Conservation (phyloP, 2,888 invertebrate species). For the Chloromyia formosa region DNA sequence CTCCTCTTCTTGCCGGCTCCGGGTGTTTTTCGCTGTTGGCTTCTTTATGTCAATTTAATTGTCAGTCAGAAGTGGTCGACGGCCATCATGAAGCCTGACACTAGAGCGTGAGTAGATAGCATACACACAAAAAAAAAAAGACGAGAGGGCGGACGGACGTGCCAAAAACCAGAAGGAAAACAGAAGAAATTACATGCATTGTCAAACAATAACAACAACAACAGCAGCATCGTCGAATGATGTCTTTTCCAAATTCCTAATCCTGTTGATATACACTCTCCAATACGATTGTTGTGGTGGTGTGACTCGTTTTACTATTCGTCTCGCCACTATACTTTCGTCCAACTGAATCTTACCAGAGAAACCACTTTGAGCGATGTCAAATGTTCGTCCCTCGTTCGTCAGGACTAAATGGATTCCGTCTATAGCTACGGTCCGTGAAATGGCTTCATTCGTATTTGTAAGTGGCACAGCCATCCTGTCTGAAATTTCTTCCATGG, state of each 20-base stretch:
- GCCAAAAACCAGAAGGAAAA: neutral
- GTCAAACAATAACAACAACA: slow-evolving; percentile 19
- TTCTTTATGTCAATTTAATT: slow-evolving; percentile 48
- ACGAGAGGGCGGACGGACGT: neutral
- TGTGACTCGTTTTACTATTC: slow-evolving; percentile 10
- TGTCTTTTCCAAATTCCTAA: slow-evolving; percentile 32
- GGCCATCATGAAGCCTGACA: slow-evolving; percentile 35
- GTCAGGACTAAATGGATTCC: slow-evolving; percentile 16
- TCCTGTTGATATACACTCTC: slow-evolving; percentile 39
- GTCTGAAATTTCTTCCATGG: slow-evolving; percentile 8
- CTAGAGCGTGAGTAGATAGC: neutral
- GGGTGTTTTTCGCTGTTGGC: slow-evolving; percentile 4
- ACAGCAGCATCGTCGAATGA: no score
- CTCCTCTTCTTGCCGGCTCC: neutral
- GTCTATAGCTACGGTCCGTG: neutral
- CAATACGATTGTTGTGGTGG: slow-evolving; percentile 38
- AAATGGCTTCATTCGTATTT: slow-evolving; percentile 27
- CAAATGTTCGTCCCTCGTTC: slow-evolving; percentile 23
- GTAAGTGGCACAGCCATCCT: slow-evolving; percentile 1
- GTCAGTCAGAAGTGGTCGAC: slow-evolving; percentile 49
- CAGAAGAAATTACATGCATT: neutral
- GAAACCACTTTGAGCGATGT: slow-evolving; percentile 29
- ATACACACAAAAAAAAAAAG: neutral
- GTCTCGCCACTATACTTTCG: neutral
- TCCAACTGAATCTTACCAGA: neutral